phyloP scores from a whole-genome alignment of 92 coral and sea anemone species.

The Hydrozoanthus gracilis region DNA sequence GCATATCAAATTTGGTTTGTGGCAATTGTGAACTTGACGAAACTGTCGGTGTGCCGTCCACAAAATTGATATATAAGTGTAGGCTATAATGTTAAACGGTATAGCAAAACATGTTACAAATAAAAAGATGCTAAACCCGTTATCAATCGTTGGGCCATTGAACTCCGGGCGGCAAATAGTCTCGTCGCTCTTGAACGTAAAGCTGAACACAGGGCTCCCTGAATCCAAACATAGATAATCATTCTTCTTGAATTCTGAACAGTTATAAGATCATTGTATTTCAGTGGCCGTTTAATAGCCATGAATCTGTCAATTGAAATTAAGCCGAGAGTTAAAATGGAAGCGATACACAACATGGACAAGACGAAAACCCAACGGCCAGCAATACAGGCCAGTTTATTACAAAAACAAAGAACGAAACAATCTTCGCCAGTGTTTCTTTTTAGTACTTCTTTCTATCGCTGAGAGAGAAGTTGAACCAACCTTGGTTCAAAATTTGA shows the following conservation, averaged over 20 bases:
- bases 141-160: slow-evolving; percentile 72
- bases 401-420: not conserved
- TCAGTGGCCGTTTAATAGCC: slow-evolving; percentile 84
- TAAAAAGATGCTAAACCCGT: slow-evolving; percentile 84
- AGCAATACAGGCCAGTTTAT: slow-evolving; percentile 44
- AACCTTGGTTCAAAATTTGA: not conserved
- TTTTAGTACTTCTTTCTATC: not conserved
- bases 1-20: slow-evolving; percentile 28
- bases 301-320: slow-evolving; percentile 85
- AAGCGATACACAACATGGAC: slow-evolving; percentile 75
- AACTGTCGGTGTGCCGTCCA: slow-evolving; percentile 86
- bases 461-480: not conserved
- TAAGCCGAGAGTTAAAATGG: slow-evolving; percentile 77
- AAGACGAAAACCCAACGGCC: slow-evolving; percentile 84
- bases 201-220: slow-evolving; percentile 73
- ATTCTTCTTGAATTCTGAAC: slow-evolving; percentile 51
- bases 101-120: slow-evolving; percentile 71
- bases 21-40: slow-evolving; percentile 75
- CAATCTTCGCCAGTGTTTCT: not conserved
- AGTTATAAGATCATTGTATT: slow-evolving; percentile 72
- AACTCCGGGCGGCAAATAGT: slow-evolving; percentile 84
- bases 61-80: slow-evolving; percentile 76
- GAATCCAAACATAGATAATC: slow-evolving; percentile 72
- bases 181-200: slow-evolving; percentile 59
- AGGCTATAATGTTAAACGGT: slow-evolving; percentile 73